These are phyloP conservation scores for Macrosiphum euphorbiae DNA, from an alignment of 2,888 invertebrate genomes.

Conservation along the genomic window DNA sequence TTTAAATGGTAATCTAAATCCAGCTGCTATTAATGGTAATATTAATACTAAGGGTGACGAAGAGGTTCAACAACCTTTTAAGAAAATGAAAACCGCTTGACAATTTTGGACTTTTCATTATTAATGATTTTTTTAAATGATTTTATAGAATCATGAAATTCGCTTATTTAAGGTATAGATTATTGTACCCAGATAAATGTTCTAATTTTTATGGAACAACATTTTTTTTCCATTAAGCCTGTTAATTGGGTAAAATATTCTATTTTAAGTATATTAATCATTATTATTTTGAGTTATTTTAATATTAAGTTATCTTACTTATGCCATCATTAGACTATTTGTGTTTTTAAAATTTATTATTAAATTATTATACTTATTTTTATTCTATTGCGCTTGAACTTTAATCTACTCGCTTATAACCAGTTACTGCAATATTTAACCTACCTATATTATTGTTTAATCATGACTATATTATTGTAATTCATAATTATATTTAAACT, in stretches of 20 bases:
- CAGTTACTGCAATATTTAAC: constrained; percentile 60
- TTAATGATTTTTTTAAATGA: background rate
- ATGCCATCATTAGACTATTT: constrained; percentile 59
- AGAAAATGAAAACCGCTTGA: constrained; percentile 66
- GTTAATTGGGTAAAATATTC: background rate
- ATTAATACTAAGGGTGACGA: constrained; percentile 64
- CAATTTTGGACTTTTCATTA: constrained; percentile 19
- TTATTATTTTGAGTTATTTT: constrained; percentile 59
- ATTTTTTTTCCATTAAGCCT: background rate
- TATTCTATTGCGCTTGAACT: constrained; percentile 59
- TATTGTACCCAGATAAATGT: constrained; percentile 20
- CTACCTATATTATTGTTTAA: constrained; percentile 61
- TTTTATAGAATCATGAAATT: constrained; percentile 22
- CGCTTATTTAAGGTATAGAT: constrained; percentile 2
- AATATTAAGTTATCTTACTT: constrained; percentile 52
- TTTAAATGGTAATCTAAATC: constrained; percentile 63
- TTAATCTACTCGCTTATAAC: constrained; percentile 60
- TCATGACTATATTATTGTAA: constrained; percentile 56
- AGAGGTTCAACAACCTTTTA: constrained; percentile 66
- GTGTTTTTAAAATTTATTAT: constrained; percentile 58
- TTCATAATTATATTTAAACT: constrained; percentile 61
- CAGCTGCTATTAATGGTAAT: constrained; percentile 65
- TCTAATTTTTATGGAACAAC: background rate
- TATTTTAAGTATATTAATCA: constrained; percentile 22
- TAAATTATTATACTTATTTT: constrained; percentile 47